A percentile compares a stretch with the other conserved stretches of the same genome.
These are phyloP conservation scores for Heteromyza rotundicornis DNA, from an alignment of 2,888 invertebrate genomes.

Conservation along the genomic window DNA sequence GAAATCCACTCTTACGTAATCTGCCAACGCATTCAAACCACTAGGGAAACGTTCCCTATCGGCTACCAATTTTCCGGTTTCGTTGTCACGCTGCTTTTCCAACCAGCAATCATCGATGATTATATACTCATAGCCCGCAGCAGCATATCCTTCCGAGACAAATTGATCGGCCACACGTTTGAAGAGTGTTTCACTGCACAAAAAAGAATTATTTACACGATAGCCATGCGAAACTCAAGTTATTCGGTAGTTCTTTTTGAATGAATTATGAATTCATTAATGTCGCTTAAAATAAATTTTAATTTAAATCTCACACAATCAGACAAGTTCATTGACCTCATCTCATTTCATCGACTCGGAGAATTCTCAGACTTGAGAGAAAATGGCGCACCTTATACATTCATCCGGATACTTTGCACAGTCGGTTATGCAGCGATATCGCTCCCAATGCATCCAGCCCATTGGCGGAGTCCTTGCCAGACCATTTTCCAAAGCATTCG, in stretches of 20 bases:
- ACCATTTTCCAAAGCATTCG: conserved; percentile 66
- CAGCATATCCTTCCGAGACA: conserved; percentile 72
- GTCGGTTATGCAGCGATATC: conserved; percentile 69
- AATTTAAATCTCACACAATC: too few species aligned
- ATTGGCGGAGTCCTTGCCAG: conserved; percentile 71
- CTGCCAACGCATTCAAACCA: conserved; percentile 74
- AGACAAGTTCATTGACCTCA: too few species aligned
- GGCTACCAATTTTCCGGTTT: conserved; percentile 68
- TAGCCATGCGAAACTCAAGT: too few species aligned
- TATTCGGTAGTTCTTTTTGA: neutral
- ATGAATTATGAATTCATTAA: neutral
- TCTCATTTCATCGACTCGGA: too few species aligned
- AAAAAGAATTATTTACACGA: neutral
- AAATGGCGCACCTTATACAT: conserved; percentile 66
- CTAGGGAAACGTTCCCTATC: conserved; percentile 74
- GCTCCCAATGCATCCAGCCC: conserved; percentile 74
- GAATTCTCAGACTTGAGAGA: too few species aligned
- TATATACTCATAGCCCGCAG: conserved; percentile 75
- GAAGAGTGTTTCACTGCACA: conserved; percentile 69
- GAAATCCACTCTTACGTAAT: conserved; percentile 76
- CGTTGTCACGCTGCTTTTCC: conserved; percentile 67
- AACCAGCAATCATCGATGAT: conserved; percentile 82
- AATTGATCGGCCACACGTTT: conserved; percentile 69
- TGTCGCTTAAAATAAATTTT: too few species aligned
- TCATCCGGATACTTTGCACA: conserved; percentile 68